Conservation (phyloP, 2,797 vertebrate genomes). For the Anguilla pacifica region DNA sequence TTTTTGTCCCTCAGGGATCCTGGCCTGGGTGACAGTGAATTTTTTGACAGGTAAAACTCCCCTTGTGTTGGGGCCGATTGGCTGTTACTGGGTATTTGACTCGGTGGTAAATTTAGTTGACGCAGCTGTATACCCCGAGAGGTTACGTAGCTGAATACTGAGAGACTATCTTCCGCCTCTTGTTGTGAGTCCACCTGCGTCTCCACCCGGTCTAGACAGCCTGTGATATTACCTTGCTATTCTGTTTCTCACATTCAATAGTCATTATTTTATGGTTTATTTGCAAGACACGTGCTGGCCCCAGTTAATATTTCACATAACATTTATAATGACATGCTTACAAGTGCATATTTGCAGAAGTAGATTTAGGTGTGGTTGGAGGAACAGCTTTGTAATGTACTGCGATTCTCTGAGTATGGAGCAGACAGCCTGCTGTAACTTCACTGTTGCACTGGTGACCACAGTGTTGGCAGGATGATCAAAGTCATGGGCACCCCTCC, state of each 20-base stretch:
- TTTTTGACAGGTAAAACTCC: slow-evolving; percentile 85
- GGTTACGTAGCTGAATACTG: background rate
- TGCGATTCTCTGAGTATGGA: background rate
- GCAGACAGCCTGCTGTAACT: background rate
- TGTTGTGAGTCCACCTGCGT: background rate
- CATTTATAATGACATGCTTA: background rate
- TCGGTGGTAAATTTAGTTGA: background rate
- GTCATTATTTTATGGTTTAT: background rate
- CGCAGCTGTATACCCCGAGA: background rate
- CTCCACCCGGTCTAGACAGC: background rate
- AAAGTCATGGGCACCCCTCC: background rate
- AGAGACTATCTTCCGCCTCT: background rate
- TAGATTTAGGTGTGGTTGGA: background rate
- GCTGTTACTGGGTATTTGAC: background rate
- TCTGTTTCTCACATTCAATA: background rate
- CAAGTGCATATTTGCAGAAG: background rate
- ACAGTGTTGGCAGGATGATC: background rate
- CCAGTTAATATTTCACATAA: background rate
- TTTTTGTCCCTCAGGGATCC: slow-evolving; percentile 79
- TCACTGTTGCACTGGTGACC: background rate
- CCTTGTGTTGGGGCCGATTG: background rate
- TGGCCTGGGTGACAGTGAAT: slow-evolving; percentile 96
- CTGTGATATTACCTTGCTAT: background rate
- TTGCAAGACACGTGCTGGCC: background rate
- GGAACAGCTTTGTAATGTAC: background rate